phyloP scores from a whole-genome alignment of 2,113 vertebrate genomes.

The Dissostichus mawsoni region DNA sequence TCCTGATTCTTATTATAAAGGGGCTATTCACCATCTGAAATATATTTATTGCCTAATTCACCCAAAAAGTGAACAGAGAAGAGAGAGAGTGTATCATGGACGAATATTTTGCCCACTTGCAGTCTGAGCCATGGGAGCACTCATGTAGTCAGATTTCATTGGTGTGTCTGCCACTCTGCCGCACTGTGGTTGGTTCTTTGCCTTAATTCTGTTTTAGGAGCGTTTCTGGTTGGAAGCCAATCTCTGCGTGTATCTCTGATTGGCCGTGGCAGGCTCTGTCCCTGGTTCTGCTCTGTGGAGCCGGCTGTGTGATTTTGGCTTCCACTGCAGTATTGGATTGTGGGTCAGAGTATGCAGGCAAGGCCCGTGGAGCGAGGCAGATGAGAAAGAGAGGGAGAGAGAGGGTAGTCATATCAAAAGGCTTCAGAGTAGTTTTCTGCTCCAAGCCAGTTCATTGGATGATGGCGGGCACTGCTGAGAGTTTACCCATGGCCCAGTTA shows the following conservation, averaged over 20 bases:
- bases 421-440: constrained; percentile 67
- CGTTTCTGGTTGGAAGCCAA: constrained; percentile 55
- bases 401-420: constrained; percentile 69
- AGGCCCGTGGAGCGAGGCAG: constrained; percentile 67
- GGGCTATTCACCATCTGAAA: background rate
- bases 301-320: constrained; percentile 57
- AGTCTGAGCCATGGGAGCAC: constrained; percentile 25
- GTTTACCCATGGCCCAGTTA: constrained; percentile 84
- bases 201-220: constrained; percentile 28
- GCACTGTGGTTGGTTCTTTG: constrained; percentile 17
- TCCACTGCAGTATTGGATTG: constrained; percentile 64
- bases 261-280: constrained; percentile 46
- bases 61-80: background rate
- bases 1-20: background rate
- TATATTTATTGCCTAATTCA: constrained; percentile 12
- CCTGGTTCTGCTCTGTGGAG: constrained; percentile 48
- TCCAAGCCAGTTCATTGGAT: constrained; percentile 70
- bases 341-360: constrained; percentile 73
- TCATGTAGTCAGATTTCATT: constrained; percentile 34
- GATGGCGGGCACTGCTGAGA: constrained; percentile 61
- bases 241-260: constrained; percentile 53
- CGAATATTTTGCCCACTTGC: constrained; percentile 41
- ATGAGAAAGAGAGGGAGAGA: constrained; percentile 34
- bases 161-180: constrained; percentile 19
- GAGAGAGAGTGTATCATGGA: background rate